Conservation (phyloP, 2,888 invertebrate species). For the Bombyx huttoni region DNA sequence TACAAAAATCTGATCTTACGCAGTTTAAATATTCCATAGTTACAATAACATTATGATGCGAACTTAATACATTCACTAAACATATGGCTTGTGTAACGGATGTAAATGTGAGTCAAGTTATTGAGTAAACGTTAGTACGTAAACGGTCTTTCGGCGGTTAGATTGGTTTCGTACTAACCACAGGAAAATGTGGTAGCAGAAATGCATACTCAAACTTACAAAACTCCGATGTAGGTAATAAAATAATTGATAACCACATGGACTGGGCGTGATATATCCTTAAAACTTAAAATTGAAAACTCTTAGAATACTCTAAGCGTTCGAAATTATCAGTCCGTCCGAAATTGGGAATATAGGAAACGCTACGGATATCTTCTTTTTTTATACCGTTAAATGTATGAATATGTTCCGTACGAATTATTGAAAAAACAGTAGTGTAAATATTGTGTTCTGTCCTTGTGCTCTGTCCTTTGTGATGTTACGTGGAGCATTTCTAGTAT, state of each 20-base stretch:
- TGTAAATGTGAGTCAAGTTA: background rate
- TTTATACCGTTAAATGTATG: too few species aligned
- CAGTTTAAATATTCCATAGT: conserved; percentile 2
- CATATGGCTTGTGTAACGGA: background rate
- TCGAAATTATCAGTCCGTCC: too few species aligned
- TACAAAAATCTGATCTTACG: background rate
- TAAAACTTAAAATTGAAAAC: too few species aligned
- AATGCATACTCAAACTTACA: background rate
- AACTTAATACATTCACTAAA: conserved; percentile 4
- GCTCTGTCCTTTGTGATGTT: background rate
- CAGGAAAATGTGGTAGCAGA: background rate
- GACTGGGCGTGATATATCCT: too few species aligned
- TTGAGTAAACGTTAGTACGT: conserved; percentile 2
- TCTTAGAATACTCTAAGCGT: too few species aligned
- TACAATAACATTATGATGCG: conserved; percentile 5
- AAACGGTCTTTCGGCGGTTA: background rate
- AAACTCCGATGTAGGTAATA: background rate
- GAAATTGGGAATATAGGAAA: too few species aligned
- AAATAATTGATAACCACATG: too few species aligned
- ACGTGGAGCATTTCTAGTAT: background rate
- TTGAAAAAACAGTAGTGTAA: background rate
- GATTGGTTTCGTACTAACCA: conserved; percentile 1
- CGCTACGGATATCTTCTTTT: too few species aligned
- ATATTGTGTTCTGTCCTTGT: background rate
- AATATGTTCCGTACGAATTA: background rate